Conservation (phyloP, 2,888 invertebrate species). For the Ectropis crepuscularia region DNA sequence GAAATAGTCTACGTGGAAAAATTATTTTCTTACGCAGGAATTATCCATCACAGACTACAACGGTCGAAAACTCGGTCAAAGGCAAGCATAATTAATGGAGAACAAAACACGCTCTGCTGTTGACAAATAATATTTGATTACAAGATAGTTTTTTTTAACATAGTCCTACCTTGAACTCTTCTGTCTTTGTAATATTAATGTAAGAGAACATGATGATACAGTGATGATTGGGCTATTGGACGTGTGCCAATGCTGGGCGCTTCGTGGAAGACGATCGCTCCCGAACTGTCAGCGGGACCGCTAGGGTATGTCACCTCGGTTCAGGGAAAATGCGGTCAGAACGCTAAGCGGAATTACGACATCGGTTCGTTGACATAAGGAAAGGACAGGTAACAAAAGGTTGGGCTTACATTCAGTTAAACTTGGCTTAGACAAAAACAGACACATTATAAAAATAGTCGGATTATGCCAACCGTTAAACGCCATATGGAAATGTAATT, state of each 20-base stretch:
- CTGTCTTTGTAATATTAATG: conserved; percentile 4
- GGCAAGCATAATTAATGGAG: too few relatives aligned
- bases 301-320: conserved; percentile 44
- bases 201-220: conserved; percentile 16
- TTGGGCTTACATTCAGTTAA: background rate
- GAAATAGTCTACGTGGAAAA: too few relatives aligned
- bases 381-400: conserved; percentile 10
- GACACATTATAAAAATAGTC: too few relatives aligned
- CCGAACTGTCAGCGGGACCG: conserved; percentile 47
- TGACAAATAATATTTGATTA: background rate
- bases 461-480: too few relatives aligned
- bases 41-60: too few relatives aligned
- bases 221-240: conserved; percentile 56
- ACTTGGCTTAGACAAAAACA: too few relatives aligned
- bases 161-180: background rate
- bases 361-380: conserved; percentile 32
- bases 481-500: too few relatives aligned
- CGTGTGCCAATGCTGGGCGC: conserved; percentile 57
- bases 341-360: conserved; percentile 31
- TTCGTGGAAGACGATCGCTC: conserved; percentile 52
- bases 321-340: conserved; percentile 42
- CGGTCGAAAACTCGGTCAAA: too few relatives aligned
- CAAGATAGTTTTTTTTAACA: background rate
- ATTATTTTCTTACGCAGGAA: too few relatives aligned
- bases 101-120: too few relatives aligned